Evolutionary conservation across 2,113 vertebrate genomes (phyloP).

Genomic region (Oophaga pumilio): DNA sequence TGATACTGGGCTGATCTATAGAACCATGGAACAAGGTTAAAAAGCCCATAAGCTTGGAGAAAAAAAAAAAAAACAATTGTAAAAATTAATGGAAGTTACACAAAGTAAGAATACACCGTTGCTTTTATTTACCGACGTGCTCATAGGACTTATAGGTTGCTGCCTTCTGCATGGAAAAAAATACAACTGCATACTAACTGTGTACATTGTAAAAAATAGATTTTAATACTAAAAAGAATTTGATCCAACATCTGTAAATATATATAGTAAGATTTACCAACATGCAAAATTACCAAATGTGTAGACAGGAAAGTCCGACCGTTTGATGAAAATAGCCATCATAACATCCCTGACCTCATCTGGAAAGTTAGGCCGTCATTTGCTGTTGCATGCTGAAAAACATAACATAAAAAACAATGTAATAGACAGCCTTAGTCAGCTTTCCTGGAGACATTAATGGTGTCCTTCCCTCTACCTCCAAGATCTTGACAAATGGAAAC

Average conservation of each 20-base stretch:
- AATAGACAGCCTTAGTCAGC: background rate
- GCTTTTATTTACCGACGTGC: background rate
- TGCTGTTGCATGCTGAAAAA: constrained; percentile 82
- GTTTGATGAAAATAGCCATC: background rate
- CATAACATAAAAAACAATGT: background rate
- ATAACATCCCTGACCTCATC: constrained; percentile 76
- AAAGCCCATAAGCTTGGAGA: background rate
- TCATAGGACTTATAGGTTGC: background rate
- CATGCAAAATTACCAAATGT: background rate
- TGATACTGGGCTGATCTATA: too few relatives aligned
- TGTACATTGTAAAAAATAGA: background rate
- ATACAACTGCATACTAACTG: background rate
- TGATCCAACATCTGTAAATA: background rate
- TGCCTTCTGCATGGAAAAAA: background rate
- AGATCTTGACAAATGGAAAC: background rate
- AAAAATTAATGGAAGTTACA: background rate
- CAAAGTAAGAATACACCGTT: background rate
- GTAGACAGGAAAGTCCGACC: background rate
- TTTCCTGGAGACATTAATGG: background rate
- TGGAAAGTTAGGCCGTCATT: constrained; percentile 89
- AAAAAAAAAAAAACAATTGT: background rate
- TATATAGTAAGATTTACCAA: background rate
- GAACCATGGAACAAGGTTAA: background rate
- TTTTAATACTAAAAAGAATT: background rate
- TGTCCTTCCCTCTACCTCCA: background rate